phyloP scores from a whole-genome alignment of 1,140 invertebrate species.

The Drosophila sturtevanti region DNA sequence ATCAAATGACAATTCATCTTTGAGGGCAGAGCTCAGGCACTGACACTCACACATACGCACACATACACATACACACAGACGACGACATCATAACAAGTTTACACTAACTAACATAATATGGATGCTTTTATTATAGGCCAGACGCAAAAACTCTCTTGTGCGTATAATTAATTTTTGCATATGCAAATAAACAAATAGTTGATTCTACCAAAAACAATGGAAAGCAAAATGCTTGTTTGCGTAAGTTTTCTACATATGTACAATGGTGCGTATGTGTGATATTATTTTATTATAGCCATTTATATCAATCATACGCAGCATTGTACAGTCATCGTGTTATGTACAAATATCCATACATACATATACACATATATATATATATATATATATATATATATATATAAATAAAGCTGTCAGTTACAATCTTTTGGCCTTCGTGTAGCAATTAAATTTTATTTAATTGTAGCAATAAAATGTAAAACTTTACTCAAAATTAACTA shows the following conservation, averaged over 20 bases:
- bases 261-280: constrained; percentile 31
- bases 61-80: constrained; percentile 28
- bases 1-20: constrained; percentile 82
- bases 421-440: constrained; percentile 13
- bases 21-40: constrained; percentile 39
- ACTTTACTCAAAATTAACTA: background rate
- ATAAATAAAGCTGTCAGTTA: constrained; percentile 35
- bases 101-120: constrained; percentile 21
- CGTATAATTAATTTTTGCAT: constrained; percentile 56
- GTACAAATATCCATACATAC: constrained; percentile 1
- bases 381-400: background rate
- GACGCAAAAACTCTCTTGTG: constrained; percentile 36
- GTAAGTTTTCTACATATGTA: too few species aligned
- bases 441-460: constrained; percentile 34
- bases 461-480: constrained; percentile 35
- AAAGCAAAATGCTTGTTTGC: constrained; percentile 2
- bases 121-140: constrained; percentile 39
- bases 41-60: constrained; percentile 11
- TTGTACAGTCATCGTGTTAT: background rate
- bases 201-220: constrained; percentile 20
- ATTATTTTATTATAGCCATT: constrained; percentile 52
- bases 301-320: constrained; percentile 57
- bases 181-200: constrained; percentile 41
- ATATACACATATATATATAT: constrained; percentile 4
- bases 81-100: constrained; percentile 21